Conservation (phyloP, 2,797 vertebrate species). For the Poecilia wingei region DNA sequence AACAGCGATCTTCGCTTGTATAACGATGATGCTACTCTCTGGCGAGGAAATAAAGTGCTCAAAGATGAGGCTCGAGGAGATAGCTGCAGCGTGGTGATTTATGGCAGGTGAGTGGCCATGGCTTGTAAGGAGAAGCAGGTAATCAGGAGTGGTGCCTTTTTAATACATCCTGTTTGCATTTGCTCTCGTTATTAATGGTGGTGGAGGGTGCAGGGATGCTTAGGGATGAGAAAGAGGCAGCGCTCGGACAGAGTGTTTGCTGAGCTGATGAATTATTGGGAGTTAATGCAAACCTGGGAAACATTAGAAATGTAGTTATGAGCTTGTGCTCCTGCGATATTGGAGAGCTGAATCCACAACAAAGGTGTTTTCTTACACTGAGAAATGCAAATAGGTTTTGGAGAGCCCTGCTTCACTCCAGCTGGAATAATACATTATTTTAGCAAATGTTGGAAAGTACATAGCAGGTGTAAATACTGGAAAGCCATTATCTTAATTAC, state of each 20-base stretch:
- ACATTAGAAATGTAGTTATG: constrained; percentile 13
- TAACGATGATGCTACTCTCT: constrained; percentile 71
- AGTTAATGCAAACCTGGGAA: constrained; percentile 4
- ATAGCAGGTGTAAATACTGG: not conserved
- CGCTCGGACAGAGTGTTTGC: constrained; percentile 15
- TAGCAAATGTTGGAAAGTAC: not conserved
- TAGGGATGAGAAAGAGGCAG: constrained; percentile 34
- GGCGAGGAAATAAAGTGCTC: constrained; percentile 61
- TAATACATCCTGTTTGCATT: constrained; percentile 67
- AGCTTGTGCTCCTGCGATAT: not conserved
- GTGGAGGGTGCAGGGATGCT: constrained; percentile 41
- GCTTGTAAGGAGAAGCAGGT: constrained; percentile 70
- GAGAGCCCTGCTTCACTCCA: not conserved
- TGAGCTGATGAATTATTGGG: constrained; percentile 20
- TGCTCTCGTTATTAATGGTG: constrained; percentile 56
- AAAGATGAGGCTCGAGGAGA: constrained; percentile 61
- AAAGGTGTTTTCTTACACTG: constrained; percentile 4
- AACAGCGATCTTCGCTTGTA: constrained; percentile 71
- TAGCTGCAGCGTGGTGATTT: constrained; percentile 67
- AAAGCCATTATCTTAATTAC: not conserved
- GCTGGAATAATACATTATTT: not conserved
- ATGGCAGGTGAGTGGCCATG: constrained; percentile 68
- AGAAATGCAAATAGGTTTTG: not conserved
- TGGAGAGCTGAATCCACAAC: not conserved
- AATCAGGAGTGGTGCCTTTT: constrained; percentile 65